These are phyloP conservation scores for Ferdinandea cuprea DNA, from an alignment of 2,888 invertebrate genomes.

Conservation along the genomic window DNA sequence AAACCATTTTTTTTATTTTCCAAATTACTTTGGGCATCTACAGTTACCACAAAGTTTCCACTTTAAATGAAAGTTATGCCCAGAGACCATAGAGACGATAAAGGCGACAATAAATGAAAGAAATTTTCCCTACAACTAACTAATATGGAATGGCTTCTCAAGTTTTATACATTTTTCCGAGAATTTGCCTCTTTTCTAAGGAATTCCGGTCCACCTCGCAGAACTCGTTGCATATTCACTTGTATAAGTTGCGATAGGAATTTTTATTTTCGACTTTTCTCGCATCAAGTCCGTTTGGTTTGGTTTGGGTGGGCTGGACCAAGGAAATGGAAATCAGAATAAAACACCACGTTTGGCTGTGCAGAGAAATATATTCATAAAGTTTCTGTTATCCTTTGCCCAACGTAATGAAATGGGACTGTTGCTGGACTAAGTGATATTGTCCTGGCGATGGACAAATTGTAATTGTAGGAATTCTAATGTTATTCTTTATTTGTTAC, in stretches of 20 bases:
- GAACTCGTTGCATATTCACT: slow-evolving; percentile 29
- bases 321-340: no score
- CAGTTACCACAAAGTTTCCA: slow-evolving; percentile 16
- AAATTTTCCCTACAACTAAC: background rate
- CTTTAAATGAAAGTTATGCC: background rate
- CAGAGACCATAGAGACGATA: background rate
- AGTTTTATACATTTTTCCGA: slow-evolving; percentile 4
- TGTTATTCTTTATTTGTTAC: no score
- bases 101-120: slow-evolving; percentile 1
- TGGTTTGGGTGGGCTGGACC: no score
- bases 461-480: no score
- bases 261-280: slow-evolving; percentile 8
- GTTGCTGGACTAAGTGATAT: no score
- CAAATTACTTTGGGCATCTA: slow-evolving; percentile 14
- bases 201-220: background rate
- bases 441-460: no score
- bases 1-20: slow-evolving; percentile 4
- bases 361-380: no score
- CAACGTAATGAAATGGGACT: no score
- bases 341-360: no score
- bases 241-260: slow-evolving; percentile 3
- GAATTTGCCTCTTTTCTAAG: background rate
- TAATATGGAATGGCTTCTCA: slow-evolving; percentile 2
- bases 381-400: no score
- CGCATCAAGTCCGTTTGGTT: background rate